Evolutionary conservation across 2,888 invertebrate species (phyloP), one percentile per base, ranked within the genome.

Genomic region (Chirona hameri): DNA sequence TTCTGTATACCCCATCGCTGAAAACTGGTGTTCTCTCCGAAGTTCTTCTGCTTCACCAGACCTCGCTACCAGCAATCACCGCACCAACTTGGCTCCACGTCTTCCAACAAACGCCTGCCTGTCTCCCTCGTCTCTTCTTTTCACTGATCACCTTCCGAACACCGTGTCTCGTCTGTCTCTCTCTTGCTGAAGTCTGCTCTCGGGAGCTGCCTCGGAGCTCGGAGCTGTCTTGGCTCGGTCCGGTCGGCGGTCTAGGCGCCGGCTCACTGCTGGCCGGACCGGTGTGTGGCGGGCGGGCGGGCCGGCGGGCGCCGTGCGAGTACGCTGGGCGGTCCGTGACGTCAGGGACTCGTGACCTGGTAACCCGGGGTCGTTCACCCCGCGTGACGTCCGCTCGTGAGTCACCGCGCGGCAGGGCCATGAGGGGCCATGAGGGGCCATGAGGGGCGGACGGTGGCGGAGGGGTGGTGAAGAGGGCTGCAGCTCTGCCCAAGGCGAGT

Each of bases 351-450:
- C 12, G 46, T 76, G 76, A 76, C 76, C 76, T 39, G 46, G 27
- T 76, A 76, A 76, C 76, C 39, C 46, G 76, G 46, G 76, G 46
- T 81, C 81, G 65, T 82, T 79, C 83, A 79, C 79, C 31, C 81
- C 52, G 57, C 79, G 46, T 60, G 82, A 79, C 80, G 82, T 46
- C 82, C 60, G 82, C 79, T 76, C 76, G 76, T 69, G 81, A 82
- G 81, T 79, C 81, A 81, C 81, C 69, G 76, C 7, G 18, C 52
- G 52, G 52, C 52, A 39, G 39, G 39, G 7, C 52, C 18, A 52
- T 52, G 52, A 82, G 83, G 65, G 81, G n/a, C n/a, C n/a, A n/a
- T n/a, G n/a, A n/a, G n/a, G 39, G 39, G 7, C 52, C 18, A 52
- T 52, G 52, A 82, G 57, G 69, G 46, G 55, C 55, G 57, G 60